phyloP scores from a whole-genome alignment of 2,888 invertebrate genomes.

The Mermis nigrescens region DNA sequence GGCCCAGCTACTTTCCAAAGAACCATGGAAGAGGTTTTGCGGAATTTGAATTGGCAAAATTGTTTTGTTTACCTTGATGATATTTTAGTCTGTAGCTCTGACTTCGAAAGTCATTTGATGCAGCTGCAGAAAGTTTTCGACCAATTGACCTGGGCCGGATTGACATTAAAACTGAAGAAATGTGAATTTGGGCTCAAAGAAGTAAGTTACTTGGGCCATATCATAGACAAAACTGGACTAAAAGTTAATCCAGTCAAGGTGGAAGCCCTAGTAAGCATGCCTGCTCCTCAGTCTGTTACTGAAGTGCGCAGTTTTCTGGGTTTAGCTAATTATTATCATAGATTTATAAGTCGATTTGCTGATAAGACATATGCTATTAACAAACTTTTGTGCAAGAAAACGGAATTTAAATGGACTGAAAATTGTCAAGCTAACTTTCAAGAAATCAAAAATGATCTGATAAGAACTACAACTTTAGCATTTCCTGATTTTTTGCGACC shows the following conservation, averaged over 20 bases:
- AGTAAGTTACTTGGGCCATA: conserved; percentile 28
- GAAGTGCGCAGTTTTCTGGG: conserved; percentile 22
- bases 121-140: conserved; percentile 16
- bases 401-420: too few relatives aligned
- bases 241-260: conserved; percentile 21
- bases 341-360: too few relatives aligned
- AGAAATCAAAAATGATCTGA: too few relatives aligned
- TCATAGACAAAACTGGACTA: conserved; percentile 22
- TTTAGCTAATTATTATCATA: conserved; percentile 25
- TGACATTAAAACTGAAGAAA: conserved; percentile 23
- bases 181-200: conserved; percentile 13
- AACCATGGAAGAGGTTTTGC: conserved; percentile 17
- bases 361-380: too few relatives aligned
- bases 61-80: conserved; percentile 21
- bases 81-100: conserved; percentile 16
- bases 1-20: conserved; percentile 19
- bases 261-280: conserved; percentile 18
- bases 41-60: conserved; percentile 14
- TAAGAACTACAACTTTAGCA: too few relatives aligned
- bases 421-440: too few relatives aligned
- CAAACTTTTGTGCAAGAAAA: too few relatives aligned
- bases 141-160: neutral
- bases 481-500: too few relatives aligned
- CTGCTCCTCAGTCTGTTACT: conserved; percentile 17
- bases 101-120: conserved; percentile 16